phyloP scores from a whole-genome alignment of 2,888 invertebrate genomes.

The Clivina fossor region DNA sequence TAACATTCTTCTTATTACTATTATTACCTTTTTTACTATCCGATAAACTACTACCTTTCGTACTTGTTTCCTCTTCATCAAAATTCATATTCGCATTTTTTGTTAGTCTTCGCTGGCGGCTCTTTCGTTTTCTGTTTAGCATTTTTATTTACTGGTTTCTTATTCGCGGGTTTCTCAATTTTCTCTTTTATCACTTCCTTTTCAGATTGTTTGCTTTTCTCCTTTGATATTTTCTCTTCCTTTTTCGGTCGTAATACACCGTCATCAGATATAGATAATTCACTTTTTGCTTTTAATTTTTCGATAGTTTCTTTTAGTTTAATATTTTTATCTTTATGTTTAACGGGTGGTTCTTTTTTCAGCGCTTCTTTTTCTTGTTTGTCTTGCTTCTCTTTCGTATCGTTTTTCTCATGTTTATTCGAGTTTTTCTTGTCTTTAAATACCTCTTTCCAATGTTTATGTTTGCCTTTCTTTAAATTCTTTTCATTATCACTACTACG shows the following conservation, averaged over 20 bases:
- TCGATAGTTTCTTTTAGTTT: constrained; percentile 59
- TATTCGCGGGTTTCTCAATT: constrained; percentile 41
- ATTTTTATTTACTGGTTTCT: constrained; percentile 35
- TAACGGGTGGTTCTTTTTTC: constrained; percentile 14
- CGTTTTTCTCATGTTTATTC: constrained; percentile 33
- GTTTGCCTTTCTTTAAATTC: constrained; percentile 43
- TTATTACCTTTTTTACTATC: constrained; percentile 42
- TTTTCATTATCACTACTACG: constrained; percentile 42
- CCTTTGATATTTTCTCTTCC: constrained; percentile 30
- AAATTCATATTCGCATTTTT: constrained; percentile 41
- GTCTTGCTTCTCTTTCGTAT: constrained; percentile 34
- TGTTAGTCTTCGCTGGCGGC: constrained; percentile 38
- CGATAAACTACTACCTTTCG: constrained; percentile 45
- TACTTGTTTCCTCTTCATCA: constrained; percentile 47
- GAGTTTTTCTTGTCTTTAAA: constrained; percentile 42
- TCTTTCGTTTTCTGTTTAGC: constrained; percentile 42
- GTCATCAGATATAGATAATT: constrained; percentile 53
- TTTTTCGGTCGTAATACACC: constrained; percentile 41
- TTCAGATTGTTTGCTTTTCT: constrained; percentile 30
- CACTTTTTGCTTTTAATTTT: constrained; percentile 65
- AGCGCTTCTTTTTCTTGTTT: constrained; percentile 44
- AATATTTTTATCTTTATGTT: constrained; percentile 51
- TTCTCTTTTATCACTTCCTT: constrained; percentile 44
- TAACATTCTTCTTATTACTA: constrained; percentile 41
- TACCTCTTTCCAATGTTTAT: constrained; percentile 45